These are phyloP conservation scores for Dermolepida albohirtum DNA, from an alignment of 2,888 invertebrate species.

Conservation along the genomic window DNA sequence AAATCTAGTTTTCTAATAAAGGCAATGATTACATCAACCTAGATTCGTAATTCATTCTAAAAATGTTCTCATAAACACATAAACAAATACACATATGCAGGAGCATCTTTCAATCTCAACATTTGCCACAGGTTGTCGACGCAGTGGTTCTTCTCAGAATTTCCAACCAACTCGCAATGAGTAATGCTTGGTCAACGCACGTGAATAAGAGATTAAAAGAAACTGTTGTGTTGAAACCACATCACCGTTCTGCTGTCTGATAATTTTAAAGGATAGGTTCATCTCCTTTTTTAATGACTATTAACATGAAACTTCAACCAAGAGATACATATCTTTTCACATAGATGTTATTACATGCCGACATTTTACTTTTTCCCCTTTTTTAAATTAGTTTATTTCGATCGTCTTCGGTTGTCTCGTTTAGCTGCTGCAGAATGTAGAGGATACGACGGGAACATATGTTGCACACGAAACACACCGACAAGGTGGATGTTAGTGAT, in stretches of 20 bases:
- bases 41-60: not conserved
- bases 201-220: not conserved
- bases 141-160: constrained; percentile 16
- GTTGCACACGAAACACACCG: constrained; percentile 11
- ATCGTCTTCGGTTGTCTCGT: not conserved
- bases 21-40: no score
- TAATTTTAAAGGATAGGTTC: constrained; percentile 12
- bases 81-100: not conserved
- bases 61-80: not conserved
- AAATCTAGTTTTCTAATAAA: no score
- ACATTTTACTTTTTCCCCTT: not conserved
- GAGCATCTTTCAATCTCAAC: not conserved
- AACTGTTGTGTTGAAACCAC: no score
- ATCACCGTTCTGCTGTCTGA: constrained; percentile 1
- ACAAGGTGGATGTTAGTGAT: constrained; percentile 29
- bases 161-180: constrained; percentile 3
- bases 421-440: not conserved
- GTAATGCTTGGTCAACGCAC: not conserved
- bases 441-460: constrained; percentile 16
- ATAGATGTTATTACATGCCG: no score
- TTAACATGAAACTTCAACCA: no score
- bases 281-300: no score
- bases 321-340: no score
- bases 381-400: not conserved
- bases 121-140: constrained; percentile 14